These are phyloP conservation scores for Andricus grossulariae DNA, from an alignment of 1,140 invertebrate genomes.

Conservation along the genomic window DNA sequence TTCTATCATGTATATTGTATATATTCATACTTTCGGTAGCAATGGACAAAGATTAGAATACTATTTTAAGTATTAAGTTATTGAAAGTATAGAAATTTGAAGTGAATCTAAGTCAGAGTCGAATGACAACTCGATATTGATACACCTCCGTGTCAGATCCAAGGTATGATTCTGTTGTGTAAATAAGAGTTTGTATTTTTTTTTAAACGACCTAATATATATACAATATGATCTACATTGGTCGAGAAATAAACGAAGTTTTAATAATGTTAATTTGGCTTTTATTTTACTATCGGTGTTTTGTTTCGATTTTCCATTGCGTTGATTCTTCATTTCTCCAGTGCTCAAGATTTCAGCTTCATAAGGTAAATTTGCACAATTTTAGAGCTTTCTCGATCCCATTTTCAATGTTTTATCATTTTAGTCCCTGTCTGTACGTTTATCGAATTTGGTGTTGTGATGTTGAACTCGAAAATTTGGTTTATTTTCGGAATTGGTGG, in stretches of 20 bases:
- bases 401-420: background rate
- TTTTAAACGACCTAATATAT: conserved; percentile 48
- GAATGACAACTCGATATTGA: conserved; percentile 35
- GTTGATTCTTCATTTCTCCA: conserved; percentile 45
- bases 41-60: background rate
- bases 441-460: background rate
- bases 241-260: conserved; percentile 62
- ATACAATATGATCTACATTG: conserved; percentile 49
- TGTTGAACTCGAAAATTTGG: background rate
- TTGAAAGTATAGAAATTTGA: background rate
- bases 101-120: conserved; percentile 46
- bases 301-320: conserved; percentile 57
- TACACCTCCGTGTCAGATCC: background rate
- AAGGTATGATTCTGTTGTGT: conserved; percentile 50
- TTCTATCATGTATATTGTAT: background rate
- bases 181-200: conserved; percentile 59
- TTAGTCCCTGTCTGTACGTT: background rate
- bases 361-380: background rate
- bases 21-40: background rate
- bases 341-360: conserved; percentile 52
- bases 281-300: conserved; percentile 63
- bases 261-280: conserved; percentile 58
- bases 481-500: background rate
- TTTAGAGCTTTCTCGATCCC: background rate
- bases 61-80: conserved; percentile 17